Percentiles rank a stretch among this genome's conserved stretches.
Conservation (phyloP, 2,888 invertebrate species). For the Sclerodermus sp. region DNA sequence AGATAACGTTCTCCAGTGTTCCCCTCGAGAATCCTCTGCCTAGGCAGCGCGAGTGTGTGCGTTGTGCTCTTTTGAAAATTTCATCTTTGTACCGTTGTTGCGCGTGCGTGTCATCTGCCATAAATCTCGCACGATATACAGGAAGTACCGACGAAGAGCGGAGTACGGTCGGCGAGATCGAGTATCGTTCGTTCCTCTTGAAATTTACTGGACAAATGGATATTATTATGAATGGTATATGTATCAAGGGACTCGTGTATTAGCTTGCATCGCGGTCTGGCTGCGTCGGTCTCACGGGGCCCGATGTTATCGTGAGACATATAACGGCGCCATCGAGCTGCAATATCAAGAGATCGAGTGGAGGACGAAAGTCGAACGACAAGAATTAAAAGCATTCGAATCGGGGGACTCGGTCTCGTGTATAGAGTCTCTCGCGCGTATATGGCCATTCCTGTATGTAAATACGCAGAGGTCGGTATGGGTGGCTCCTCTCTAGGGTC, state of each 20-base stretch:
- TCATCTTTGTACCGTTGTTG: too few relatives aligned
- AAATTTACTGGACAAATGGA: background rate
- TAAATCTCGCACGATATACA: too few relatives aligned
- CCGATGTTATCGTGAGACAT: slow-evolving; percentile 32
- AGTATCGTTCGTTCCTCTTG: too few relatives aligned
- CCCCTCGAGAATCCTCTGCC: background rate
- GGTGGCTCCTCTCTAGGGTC: background rate
- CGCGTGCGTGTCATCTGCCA: too few relatives aligned
- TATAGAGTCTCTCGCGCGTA: background rate
- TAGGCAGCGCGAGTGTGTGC: too few relatives aligned
- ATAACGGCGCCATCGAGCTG: slow-evolving; percentile 28
- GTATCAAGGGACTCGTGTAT: background rate
- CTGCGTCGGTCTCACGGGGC: slow-evolving; percentile 18
- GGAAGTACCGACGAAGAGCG: too few relatives aligned
- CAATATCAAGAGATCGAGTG: slow-evolving; percentile 8
- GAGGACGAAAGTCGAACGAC: slow-evolving; percentile 27
- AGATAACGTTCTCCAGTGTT: too few relatives aligned
- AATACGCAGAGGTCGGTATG: too few relatives aligned
- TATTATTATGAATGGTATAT: background rate
- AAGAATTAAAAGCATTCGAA: slow-evolving; percentile 29
- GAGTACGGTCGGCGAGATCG: too few relatives aligned
- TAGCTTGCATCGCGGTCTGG: background rate
- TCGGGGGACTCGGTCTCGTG: slow-evolving; percentile 16
- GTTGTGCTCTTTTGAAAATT: too few relatives aligned
- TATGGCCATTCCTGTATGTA: too few relatives aligned